Conservation (phyloP, 1,140 invertebrate species). For the Coelopa frigida region DNA sequence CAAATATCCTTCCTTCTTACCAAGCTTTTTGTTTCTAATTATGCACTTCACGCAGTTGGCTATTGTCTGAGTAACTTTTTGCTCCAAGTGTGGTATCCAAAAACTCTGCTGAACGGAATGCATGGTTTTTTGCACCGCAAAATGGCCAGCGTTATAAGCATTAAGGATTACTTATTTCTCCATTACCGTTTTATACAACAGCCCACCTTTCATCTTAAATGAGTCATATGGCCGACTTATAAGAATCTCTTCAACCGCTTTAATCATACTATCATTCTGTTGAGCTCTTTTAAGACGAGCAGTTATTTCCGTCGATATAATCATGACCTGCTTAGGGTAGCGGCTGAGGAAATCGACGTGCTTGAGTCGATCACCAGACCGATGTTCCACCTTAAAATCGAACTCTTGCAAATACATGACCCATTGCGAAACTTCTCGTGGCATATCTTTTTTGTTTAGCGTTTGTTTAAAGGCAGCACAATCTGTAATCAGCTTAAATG, state of each 20-base stretch:
- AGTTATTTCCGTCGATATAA: conserved; percentile 6
- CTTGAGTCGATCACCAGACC: neutral
- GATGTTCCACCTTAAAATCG: neutral
- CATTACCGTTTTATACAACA: conserved; percentile 7
- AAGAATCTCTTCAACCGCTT: conserved; percentile 1
- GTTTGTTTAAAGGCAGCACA: conserved; percentile 3
- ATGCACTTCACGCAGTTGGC: conserved; percentile 10
- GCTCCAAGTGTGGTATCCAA: neutral
- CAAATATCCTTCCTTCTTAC: conserved; percentile 17
- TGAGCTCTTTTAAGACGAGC: neutral
- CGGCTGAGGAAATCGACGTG: conserved; percentile 29
- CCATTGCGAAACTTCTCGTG: neutral
- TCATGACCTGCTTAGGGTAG: conserved; percentile 26
- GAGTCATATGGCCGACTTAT: neutral
- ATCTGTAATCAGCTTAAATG: conserved; percentile 1
- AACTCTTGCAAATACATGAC: conserved; percentile 6
- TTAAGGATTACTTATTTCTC: conserved; percentile 6
- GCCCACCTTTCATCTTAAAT: conserved; percentile 4
- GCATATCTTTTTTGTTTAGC: neutral
- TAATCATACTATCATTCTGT: conserved; percentile 2
- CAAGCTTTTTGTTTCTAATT: conserved; percentile 2
- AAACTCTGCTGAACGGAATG: conserved; percentile 31
- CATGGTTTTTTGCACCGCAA: conserved; percentile 19
- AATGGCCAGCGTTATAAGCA: conserved; percentile 23
- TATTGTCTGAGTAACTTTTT: neutral